A percentile compares a stretch with the other conserved stretches of the same genome.
phyloP scores from a whole-genome alignment of 2,113 vertebrate species.

The Lampris incognitus region DNA sequence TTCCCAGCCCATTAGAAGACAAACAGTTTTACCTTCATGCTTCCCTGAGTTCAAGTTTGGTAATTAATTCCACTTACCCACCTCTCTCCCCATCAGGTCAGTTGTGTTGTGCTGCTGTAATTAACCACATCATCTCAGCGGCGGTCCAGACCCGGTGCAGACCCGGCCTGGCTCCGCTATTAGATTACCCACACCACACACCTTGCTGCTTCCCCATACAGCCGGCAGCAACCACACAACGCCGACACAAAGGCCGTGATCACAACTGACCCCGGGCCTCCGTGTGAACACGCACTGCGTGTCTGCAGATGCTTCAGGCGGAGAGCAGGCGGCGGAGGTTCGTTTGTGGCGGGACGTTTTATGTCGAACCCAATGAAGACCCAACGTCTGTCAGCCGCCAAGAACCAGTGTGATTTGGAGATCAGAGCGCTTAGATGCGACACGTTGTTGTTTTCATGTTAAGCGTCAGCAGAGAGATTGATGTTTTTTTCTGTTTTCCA shows the following conservation, averaged over 20 bases:
- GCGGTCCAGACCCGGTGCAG: conserved; percentile 25
- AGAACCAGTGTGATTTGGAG: conserved; percentile 46
- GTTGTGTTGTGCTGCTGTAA: conserved; percentile 56
- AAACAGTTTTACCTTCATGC: conserved; percentile 61
- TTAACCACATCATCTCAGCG: conserved; percentile 53
- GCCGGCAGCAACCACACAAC: conserved; percentile 58
- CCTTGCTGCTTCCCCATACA: conserved; percentile 46
- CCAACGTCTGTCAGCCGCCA: conserved; percentile 16
- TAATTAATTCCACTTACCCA: conserved; percentile 57
- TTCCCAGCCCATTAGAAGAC: conserved; percentile 40
- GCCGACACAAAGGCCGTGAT: conserved; percentile 54
- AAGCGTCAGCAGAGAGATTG: not conserved
- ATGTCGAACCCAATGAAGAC: conserved; percentile 7
- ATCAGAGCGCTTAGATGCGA: conserved; percentile 12
- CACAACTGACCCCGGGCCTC: conserved; percentile 73
- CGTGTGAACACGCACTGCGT: conserved; percentile 27
- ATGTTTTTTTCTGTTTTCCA: not conserved
- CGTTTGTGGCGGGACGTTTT: conserved; percentile 39
- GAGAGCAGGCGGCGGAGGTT: conserved; percentile 49
- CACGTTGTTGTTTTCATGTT: conserved; percentile 2
- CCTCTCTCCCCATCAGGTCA: conserved; percentile 54
- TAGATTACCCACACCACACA: conserved; percentile 46
- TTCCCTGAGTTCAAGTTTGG: conserved; percentile 59
- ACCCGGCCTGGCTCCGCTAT: conserved; percentile 19
- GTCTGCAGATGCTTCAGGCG: conserved; percentile 34